Percentiles rank a stretch among this genome's conserved stretches.
Conservation (phyloP, 2,888 invertebrate species). For the Lasioglossum oenotherae region DNA sequence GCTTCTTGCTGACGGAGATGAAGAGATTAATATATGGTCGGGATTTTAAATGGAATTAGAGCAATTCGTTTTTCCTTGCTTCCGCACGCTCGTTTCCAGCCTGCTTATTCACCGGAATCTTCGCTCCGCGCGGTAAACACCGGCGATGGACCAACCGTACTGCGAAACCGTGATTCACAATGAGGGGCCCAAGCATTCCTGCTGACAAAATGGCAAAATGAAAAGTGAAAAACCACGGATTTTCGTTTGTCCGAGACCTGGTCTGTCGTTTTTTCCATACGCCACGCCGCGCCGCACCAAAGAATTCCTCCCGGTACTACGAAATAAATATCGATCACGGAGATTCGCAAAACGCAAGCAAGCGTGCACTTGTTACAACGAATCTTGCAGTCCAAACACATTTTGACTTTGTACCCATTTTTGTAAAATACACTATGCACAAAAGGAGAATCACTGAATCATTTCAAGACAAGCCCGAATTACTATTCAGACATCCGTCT, state of each 20-base stretch:
- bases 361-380: neutral
- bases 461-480: neutral
- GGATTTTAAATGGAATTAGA: conserved; percentile 56
- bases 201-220: neutral
- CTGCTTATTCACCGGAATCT: conserved; percentile 57
- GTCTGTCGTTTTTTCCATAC: neutral
- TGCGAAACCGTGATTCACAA: neutral
- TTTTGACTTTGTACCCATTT: neutral
- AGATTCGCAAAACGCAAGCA: neutral
- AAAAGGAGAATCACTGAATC: neutral
- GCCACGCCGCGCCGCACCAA: neutral
- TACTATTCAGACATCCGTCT: neutral
- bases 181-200: neutral
- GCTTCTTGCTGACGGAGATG: conserved; percentile 14
- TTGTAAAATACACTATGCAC: neutral
- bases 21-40: conserved; percentile 39
- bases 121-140: conserved; percentile 53
- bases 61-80: conserved; percentile 46
- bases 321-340: neutral
- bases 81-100: conserved; percentile 45
- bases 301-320: neutral
- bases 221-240: neutral
- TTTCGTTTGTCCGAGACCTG: neutral
- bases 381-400: neutral
- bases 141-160: neutral